A percentile compares a stretch with the other conserved stretches of the same genome.
Conservation (phyloP, 2,888 invertebrate species). For the Eurytoma californica region DNA sequence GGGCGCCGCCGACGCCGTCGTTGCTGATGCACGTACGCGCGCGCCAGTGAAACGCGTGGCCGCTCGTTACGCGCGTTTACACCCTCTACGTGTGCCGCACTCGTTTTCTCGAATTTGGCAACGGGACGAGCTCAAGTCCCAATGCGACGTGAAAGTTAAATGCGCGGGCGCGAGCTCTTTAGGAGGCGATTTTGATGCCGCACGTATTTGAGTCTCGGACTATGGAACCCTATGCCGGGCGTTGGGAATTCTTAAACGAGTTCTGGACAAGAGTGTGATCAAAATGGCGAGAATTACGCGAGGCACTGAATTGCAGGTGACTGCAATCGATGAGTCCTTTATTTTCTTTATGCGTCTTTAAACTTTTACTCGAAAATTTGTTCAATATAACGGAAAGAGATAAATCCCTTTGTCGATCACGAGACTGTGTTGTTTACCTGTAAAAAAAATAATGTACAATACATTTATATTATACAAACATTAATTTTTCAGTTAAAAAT, state of each 20-base stretch:
- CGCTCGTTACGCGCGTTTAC: constrained; percentile 17
- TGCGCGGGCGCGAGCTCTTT: constrained; percentile 38
- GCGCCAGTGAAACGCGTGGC: not conserved
- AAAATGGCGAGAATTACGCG: constrained; percentile 12
- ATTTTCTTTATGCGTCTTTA: no score
- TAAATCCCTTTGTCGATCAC: no score
- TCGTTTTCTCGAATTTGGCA: constrained; percentile 39
- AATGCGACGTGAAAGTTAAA: constrained; percentile 48
- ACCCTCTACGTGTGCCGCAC: not conserved
- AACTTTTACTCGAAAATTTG: no score
- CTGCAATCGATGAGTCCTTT: no score
- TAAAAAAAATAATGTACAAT: no score
- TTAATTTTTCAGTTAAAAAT: no score
- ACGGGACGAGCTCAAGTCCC: not conserved
- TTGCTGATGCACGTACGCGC: not conserved
- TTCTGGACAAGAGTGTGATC: not conserved
- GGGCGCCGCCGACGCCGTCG: constrained; percentile 63
- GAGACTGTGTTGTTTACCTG: no score
- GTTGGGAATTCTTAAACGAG: not conserved
- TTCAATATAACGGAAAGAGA: no score
- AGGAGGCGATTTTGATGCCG: not conserved
- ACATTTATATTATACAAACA: no score
- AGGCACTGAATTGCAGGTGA: no score
- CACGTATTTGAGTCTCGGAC: not conserved
- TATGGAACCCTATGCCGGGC: constrained; percentile 15